Conservation (phyloP, 2,888 invertebrate genomes). For the Heterodera filipjevi region DNA sequence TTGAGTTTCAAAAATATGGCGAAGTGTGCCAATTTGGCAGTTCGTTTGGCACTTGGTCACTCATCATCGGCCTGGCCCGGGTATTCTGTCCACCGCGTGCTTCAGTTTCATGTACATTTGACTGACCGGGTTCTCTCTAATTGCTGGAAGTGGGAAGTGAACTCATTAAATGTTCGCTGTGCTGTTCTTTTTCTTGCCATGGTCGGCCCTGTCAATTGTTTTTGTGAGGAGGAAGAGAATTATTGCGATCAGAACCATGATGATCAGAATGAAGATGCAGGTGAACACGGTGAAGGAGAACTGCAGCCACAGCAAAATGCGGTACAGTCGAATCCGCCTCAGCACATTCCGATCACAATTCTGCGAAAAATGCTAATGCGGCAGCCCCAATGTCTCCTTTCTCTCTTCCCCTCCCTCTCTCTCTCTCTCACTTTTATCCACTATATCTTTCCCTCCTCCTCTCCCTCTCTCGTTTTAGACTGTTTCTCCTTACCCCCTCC, state of each 20-base stretch:
- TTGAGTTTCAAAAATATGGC: not conserved
- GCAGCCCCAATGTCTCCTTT: not conserved
- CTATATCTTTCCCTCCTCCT: not conserved
- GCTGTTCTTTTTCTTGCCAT: constrained; percentile 8
- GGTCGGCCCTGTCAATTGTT: constrained; percentile 21
- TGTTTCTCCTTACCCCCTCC: not conserved
- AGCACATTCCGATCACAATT: not conserved
- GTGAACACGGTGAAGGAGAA: constrained; percentile 28
- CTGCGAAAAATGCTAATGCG: not conserved
- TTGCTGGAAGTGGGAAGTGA: not conserved
- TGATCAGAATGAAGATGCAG: constrained; percentile 26
- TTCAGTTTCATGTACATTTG: constrained; percentile 22
- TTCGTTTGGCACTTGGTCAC: not conserved
- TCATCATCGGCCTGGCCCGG: not conserved
- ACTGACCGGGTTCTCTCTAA: constrained; percentile 21
- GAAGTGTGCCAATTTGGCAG: not conserved
- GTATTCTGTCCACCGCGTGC: constrained; percentile 23
- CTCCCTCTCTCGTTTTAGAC: not conserved
- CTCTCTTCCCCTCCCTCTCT: not conserved
- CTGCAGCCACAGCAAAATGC: constrained; percentile 23
- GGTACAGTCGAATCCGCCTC: constrained; percentile 14
- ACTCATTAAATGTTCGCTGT: not conserved
- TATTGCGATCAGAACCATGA: constrained; percentile 19
- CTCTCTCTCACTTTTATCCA: not conserved
- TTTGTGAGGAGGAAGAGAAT: constrained; percentile 13